Evolutionary conservation across 2,797 vertebrate genomes (phyloP).

Genomic region (Helarctos malayanus): DNA sequence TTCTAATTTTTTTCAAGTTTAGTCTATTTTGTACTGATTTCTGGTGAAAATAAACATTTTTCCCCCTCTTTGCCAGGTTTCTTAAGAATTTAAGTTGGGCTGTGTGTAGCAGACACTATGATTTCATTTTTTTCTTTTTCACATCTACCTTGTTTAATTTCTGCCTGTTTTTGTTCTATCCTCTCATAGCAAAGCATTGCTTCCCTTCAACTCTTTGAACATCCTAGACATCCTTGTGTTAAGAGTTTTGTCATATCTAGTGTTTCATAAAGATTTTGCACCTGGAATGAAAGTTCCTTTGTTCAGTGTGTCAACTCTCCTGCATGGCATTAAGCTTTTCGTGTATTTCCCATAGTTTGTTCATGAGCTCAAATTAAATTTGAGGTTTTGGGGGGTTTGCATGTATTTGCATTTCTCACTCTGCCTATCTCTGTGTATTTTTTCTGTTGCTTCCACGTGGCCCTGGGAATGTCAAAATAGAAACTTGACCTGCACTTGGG

Average conservation of each 20-base stretch:
- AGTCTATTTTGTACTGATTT: background rate
- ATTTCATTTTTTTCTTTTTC: background rate
- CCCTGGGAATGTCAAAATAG: background rate
- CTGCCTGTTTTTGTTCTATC: background rate
- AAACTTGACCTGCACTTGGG: background rate
- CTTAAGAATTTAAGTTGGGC: background rate
- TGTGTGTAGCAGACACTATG: background rate
- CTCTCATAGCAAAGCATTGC: background rate
- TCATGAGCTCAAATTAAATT: background rate
- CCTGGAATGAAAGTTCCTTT: background rate
- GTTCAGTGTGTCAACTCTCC: background rate
- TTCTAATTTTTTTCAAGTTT: background rate
- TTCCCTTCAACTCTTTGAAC: background rate
- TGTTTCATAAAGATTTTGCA: background rate
- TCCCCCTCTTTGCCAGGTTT: background rate
- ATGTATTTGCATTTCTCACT: background rate
- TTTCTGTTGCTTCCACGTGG: background rate
- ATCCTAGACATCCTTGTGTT: background rate
- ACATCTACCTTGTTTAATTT: background rate
- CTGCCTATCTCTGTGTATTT: background rate
- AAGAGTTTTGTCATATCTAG: background rate
- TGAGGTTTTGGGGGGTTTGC: background rate
- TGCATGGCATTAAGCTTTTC: background rate
- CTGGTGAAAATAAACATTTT: background rate
- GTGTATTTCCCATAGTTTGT: background rate